Base-by-base conservation (phyloP, 2,113 vertebrate species). In the Anguilla rostrata region DNA sequence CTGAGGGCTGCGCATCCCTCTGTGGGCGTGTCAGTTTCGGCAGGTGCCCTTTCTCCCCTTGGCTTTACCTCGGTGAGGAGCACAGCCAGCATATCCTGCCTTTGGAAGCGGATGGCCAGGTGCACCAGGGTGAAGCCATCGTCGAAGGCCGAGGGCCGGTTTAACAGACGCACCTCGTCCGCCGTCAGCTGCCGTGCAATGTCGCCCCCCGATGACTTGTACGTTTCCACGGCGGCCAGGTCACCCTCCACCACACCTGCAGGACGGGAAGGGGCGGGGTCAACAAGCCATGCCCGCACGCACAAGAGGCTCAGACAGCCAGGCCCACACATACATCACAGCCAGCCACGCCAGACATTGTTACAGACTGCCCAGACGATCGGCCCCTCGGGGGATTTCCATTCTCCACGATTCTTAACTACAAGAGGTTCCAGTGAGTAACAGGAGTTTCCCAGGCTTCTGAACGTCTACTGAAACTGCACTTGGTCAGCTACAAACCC, bases 241-340 rank as follows among this genome's bases (percentile, higher is more conserved):
- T 99, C 98, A 0, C 98, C 98, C 93, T 99, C 98, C 46, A 99
- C 98, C 1, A 99, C 98, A 90, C 98, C 98, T 99, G 89, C 46
- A 88, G 90, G 3, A 75, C 26, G 8, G n/a, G 26, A 12, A 12
- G 7, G 22, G 87, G 34, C 85, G 78, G 88, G 80, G 81, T n/a
- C 0, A 8, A 15, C 60, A 26, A 39, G 39, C n/a, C n/a, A 34
- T 8, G 66, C 66, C 26, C 49, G 2, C 49, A 14, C 49, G 7
- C 49, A 53, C 43, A 14, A 14, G 7, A 53, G 8, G 11, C 49
- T 12, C 60, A 60, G 56, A 60, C 56, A 63, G 60, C 22, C 60
- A 63, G 22, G 8, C 60, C 18, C 22, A 26, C 60, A 63, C 22
- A 63, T 26, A 3, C 16, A 26, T 26, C 22, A 53, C 49, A 53